Evolutionary conservation across 2,888 invertebrate species (phyloP), one percentile per base, ranked within the genome.

Genomic region (Rugalucina vietnamica): DNA sequence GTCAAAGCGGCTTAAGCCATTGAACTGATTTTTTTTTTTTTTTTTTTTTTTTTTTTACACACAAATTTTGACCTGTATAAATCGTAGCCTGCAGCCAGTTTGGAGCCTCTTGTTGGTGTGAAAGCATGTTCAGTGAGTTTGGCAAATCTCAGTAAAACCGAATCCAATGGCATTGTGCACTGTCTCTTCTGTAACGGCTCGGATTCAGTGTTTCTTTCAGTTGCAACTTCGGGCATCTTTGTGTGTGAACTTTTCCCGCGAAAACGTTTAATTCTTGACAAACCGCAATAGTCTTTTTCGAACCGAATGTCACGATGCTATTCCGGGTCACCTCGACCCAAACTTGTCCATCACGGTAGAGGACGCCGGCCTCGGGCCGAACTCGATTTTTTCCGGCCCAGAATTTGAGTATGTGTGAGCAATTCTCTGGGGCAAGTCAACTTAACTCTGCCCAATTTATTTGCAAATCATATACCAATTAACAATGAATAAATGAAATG

Each of bases 1-100:
- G 18, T 8, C 43, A 43, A 18, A 18, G 43, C 43, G 43, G 18
- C 10, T 43, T 12, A 43, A 43, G 43, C 18, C 18, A 12, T 43
- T 18, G 18, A 43, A 43, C 43, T 43, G 43, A 43, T 18, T 18
- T 43, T 43, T 12, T 18, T 43, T 43, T 43, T 43, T 43, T 18
- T 43, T 43, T 18, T 12, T 43, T 43, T 43, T 43, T 12, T 43
- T 43, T 18, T 43, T 8, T 12, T 43, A 12, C 43, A 12, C 10
- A 12, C 43, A 8, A 43, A 43, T 43, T 10, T 60, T 2, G 95
- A 97, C 97, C 97, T 97, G 95, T 96, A 97, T 76, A 99, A 95
- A 95, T 99, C 99, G 93, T 97, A 98, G 49, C 99, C 99, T 77
- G 99, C 99, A 14, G 99, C 97, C 91, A 96, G 96, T 81, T 96